Base-by-base conservation (phyloP, 1,140 invertebrate species). In the Solen grandis region DNA sequence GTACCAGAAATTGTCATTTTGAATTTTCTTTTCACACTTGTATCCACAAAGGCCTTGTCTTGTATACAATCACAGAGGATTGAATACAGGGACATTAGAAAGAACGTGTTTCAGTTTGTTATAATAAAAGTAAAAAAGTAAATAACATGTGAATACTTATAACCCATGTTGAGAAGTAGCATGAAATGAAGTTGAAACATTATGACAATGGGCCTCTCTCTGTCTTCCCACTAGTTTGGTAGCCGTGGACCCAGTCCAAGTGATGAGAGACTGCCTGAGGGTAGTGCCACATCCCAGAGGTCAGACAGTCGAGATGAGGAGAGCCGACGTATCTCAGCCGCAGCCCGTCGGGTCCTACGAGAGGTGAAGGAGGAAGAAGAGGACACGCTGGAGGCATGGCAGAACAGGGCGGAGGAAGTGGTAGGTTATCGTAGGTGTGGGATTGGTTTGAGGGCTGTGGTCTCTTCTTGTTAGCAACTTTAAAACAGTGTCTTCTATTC, bases 301-400 rank as follows among this genome's bases (percentile, higher is more conserved):
- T 59, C 63, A 22, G 70, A 85, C 16, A 60, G 38, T n/a, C 27
- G 36, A n/a, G 84, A 84, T 29, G 25, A 33, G 29, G 81, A 86
- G 41, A 59, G 81, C 16, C 73, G 63, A 25, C 41, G 81, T 33
- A 52, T 85, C 27, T 82, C 79, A 27, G 82, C 80, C 14, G 89
- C 88, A n/a, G 90, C 90, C 19, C 50, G 84, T 52, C 80, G 87
- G 1, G 86, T 91, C 8, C 62, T 91, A 13, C 69, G 88, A 54
- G 87, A 88, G 55, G 88, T 87, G 0, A 86, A 88, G 41, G 84
- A 84, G 5, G 70, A 84, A 14, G 70, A 79, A 19, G 66, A 81
- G 19, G 75, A 87, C 38, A 72, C 80, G 5, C 52, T 90, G n/a
- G 84, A 87, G 69, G 81, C 74, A 2, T 91, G 90, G 90, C 78